Percentiles rank a stretch among this genome's conserved stretches.
Conservation (phyloP, 2,888 invertebrate genomes). For the Drosophila setosimentum region DNA sequence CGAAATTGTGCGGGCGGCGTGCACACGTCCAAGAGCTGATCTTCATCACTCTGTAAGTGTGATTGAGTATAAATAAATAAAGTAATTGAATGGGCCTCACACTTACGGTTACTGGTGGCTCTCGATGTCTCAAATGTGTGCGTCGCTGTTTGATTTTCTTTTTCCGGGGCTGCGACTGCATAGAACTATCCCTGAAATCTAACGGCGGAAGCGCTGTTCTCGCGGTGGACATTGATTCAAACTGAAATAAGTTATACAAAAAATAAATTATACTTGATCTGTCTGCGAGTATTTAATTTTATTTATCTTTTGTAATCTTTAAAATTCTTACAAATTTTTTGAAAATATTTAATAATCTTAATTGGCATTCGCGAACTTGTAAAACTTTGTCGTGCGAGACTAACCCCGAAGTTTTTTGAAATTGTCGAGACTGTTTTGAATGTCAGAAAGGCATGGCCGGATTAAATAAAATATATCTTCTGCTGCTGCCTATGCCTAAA, state of each 20-base stretch:
- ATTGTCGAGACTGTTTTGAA: too few species aligned
- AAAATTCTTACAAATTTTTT: not conserved
- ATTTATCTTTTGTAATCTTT: not conserved
- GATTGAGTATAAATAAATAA: not conserved
- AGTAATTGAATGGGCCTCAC: not conserved
- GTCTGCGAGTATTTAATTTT: not conserved
- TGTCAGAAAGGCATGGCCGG: too few species aligned
- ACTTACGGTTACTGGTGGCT: slow-evolving; percentile 24
- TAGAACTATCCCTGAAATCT: not conserved
- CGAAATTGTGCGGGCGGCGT: slow-evolving; percentile 42
- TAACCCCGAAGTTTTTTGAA: not conserved
- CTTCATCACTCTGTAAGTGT: slow-evolving; percentile 26
- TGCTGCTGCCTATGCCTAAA: too few species aligned
- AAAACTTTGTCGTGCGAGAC: not conserved
- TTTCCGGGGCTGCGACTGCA: not conserved
- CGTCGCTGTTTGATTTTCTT: not conserved
- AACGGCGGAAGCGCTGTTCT: slow-evolving; percentile 2
- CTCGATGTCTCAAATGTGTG: not conserved
- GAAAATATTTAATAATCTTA: not conserved
- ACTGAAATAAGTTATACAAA: not conserved
- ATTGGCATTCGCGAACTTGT: not conserved
- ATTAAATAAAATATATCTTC: too few species aligned
- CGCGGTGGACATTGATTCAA: not conserved
- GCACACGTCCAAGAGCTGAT: slow-evolving; percentile 28
- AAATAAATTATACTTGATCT: not conserved